phyloP scores from a whole-genome alignment of 2,888 invertebrate genomes.

The Drosophila suboccidentalis region DNA sequence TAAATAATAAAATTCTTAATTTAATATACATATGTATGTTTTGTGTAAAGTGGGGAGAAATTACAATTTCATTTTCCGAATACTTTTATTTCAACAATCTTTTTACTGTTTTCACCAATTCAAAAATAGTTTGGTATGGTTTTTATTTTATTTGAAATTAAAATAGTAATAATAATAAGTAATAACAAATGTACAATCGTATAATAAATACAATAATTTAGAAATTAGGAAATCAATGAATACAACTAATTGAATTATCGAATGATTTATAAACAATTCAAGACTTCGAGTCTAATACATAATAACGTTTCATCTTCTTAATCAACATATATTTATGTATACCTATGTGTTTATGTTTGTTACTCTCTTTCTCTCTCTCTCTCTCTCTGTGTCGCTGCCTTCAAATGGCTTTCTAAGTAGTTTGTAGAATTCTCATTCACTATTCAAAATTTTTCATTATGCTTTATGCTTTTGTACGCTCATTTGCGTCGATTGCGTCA shows the following conservation, averaged over 20 bases:
- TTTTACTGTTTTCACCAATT: conserved; percentile 57
- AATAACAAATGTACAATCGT: conserved; percentile 54
- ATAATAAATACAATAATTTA: conserved; percentile 63
- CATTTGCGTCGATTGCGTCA: conserved; percentile 77
- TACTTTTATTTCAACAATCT: conserved; percentile 64
- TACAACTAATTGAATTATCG: conserved; percentile 36
- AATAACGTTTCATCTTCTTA: conserved; percentile 35
- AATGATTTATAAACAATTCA: conserved; percentile 60
- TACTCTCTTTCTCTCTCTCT: conserved; percentile 16
- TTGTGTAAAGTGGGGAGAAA: conserved; percentile 64
- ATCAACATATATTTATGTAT: conserved; percentile 5
- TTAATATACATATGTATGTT: conserved; percentile 23
- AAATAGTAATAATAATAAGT: conserved; percentile 31
- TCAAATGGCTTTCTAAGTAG: conserved; percentile 31
- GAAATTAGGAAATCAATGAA: conserved; percentile 48
- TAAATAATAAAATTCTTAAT: conserved; percentile 53
- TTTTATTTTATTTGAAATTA: conserved; percentile 28
- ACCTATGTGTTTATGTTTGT: conserved; percentile 12
- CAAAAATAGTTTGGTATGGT: conserved; percentile 58
- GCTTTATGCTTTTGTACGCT: conserved; percentile 70
- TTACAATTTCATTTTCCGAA: conserved; percentile 69
- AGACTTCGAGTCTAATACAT: conserved; percentile 78
- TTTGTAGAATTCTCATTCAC: conserved; percentile 21
- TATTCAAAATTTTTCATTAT: conserved; percentile 50
- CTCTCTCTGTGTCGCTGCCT: conserved; percentile 25